Evolutionary conservation across 2,888 invertebrate species (phyloP).

Genomic region (Amphipoea oculea): DNA sequence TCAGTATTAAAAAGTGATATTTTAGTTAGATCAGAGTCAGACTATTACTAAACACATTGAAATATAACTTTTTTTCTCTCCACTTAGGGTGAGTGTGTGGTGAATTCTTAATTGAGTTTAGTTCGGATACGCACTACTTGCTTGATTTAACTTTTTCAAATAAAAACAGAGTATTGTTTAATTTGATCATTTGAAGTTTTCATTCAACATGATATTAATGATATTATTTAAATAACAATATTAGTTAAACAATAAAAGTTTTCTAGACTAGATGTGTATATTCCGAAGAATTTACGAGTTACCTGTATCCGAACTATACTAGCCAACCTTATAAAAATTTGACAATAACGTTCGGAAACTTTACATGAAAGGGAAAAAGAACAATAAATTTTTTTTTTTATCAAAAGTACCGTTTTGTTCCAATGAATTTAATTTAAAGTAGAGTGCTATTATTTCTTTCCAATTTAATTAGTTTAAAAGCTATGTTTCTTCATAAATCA

Average conservation of each 20-base stretch:
- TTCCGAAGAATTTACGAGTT: not conserved
- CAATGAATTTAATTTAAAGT: too few relatives aligned
- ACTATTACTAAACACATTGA: not conserved
- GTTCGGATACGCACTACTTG: constrained; percentile 31
- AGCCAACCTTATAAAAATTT: constrained; percentile 15
- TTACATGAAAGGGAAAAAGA: not conserved
- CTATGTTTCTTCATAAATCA: constrained; percentile 2
- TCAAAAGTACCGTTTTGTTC: not conserved
- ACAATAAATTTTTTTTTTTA: too few relatives aligned
- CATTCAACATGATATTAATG: not conserved
- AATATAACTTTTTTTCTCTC: too few relatives aligned
- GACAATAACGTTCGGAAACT: constrained; percentile 35
- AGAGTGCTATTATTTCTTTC: accelerated
- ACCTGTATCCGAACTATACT: constrained; percentile 44
- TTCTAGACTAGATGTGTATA: not conserved
- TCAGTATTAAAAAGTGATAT: too few relatives aligned
- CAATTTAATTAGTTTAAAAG: not conserved
- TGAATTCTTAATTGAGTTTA: not conserved
- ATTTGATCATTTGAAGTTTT: not conserved
- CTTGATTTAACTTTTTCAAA: not conserved
- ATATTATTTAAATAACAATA: not conserved
- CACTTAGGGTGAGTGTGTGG: not conserved
- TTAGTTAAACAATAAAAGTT: not conserved
- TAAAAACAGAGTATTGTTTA: too few relatives aligned
- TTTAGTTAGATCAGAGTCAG: too few relatives aligned